phyloP scores from a whole-genome alignment of 2,113 vertebrate genomes.

The Notiomystis cincta region DNA sequence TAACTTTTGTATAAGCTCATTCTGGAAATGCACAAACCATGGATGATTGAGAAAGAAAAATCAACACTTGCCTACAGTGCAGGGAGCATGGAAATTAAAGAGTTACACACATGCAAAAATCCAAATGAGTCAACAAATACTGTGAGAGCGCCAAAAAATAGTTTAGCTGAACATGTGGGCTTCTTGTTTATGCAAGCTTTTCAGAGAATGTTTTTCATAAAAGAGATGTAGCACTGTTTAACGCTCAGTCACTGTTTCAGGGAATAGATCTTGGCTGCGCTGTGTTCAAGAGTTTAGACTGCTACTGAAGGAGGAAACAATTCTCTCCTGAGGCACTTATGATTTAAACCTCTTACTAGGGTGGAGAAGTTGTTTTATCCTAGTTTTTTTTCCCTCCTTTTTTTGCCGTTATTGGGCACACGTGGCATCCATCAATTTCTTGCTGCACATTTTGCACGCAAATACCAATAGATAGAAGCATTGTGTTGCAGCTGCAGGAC shows the following conservation, averaged over 20 bases:
- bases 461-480: neutral
- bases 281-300: constrained; percentile 31
- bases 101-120: neutral
- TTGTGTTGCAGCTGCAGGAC: constrained; percentile 4
- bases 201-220: constrained; percentile 51
- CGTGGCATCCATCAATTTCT: constrained; percentile 7
- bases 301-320: constrained; percentile 53
- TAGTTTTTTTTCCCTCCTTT: neutral
- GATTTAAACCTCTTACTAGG: constrained; percentile 35
- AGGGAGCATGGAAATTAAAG: neutral
- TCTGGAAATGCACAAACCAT: neutral
- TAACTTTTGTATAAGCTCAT: neutral
- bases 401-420: neutral
- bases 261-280: constrained; percentile 19
- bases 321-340: constrained; percentile 46
- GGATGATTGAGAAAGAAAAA: neutral
- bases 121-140: constrained; percentile 45
- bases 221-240: constrained; percentile 38
- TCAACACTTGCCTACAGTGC: neutral
- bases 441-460: neutral
- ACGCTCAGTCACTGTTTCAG: constrained; percentile 28
- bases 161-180: constrained; percentile 35
- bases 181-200: constrained; percentile 46
- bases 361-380: constrained; percentile 36
- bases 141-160: neutral